These are phyloP conservation scores for Octodonta nipae DNA, from an alignment of 2,888 invertebrate genomes.

Conservation along the genomic window DNA sequence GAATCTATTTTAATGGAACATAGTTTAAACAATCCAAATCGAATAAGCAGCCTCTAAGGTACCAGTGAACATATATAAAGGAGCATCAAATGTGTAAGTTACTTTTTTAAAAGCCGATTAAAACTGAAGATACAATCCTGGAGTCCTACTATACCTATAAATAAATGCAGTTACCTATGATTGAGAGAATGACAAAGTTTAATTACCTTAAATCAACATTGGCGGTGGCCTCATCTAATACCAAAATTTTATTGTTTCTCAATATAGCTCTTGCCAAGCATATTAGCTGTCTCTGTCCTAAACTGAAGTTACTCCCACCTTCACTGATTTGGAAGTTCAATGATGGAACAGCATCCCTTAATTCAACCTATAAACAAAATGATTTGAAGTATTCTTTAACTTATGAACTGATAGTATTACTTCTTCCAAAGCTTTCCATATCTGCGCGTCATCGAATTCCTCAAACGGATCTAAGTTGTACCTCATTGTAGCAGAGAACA, in stretches of 20 bases:
- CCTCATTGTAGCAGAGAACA: conserved; percentile 53
- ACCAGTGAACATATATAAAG: no score
- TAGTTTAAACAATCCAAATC: no score
- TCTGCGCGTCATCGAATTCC: conserved; percentile 47
- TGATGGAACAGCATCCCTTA: conserved; percentile 55
- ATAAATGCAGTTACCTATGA: no score
- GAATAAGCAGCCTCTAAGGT: no score
- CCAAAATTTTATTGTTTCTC: conserved; percentile 32
- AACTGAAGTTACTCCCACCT: conserved; percentile 39
- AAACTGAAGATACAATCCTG: no score
- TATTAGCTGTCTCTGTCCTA: conserved; percentile 49
- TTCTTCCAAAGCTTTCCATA: neutral
- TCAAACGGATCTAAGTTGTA: conserved; percentile 64
- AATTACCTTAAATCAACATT: conserved; percentile 47
- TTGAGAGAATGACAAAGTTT: no score
- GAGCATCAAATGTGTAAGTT: no score
- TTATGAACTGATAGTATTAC: neutral
- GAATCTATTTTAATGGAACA: no score
- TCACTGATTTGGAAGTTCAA: conserved; percentile 60
- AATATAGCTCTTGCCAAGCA: conserved; percentile 51
- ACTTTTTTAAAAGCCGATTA: no score
- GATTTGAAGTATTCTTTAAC: neutral
- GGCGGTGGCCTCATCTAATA: conserved; percentile 61
- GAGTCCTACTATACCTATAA: no score
- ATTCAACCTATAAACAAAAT: conserved; percentile 46